Percentiles rank a stretch among this genome's conserved stretches.
These are phyloP conservation scores for Perdita meconis DNA, from an alignment of 2,888 invertebrate species.

Conservation along the genomic window DNA sequence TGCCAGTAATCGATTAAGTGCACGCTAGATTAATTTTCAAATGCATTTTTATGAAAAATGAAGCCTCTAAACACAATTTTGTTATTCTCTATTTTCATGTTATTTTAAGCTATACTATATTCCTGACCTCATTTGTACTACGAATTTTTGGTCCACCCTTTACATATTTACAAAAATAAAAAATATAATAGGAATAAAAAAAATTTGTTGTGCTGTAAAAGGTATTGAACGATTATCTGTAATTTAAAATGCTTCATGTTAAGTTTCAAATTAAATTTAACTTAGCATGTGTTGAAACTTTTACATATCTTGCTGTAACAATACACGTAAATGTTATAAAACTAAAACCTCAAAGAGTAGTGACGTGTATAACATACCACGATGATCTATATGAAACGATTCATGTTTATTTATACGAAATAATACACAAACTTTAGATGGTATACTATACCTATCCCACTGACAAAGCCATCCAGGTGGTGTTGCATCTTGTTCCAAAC, in stretches of 20 bases:
- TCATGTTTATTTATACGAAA: slow-evolving; percentile 56
- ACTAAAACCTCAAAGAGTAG: slow-evolving; percentile 37
- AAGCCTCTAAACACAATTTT: too few relatives aligned
- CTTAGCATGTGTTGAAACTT: slow-evolving; percentile 4
- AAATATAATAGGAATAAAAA: too few relatives aligned
- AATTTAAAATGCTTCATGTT: background rate
- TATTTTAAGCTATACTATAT: too few relatives aligned
- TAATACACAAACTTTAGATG: slow-evolving; percentile 69
- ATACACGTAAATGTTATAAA: slow-evolving; percentile 34
- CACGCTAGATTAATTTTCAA: too few relatives aligned
- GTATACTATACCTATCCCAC: slow-evolving; percentile 90
- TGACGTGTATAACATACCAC: slow-evolving; percentile 57
- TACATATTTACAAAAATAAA: too few relatives aligned
- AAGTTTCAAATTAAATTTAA: background rate
- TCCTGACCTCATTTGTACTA: too few relatives aligned
- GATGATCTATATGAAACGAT: slow-evolving; percentile 55
- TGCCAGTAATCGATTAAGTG: too few relatives aligned
- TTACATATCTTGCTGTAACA: slow-evolving; percentile 24
- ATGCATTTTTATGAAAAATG: too few relatives aligned
- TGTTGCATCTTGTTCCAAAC: slow-evolving; percentile 88
- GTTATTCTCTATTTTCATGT: too few relatives aligned
- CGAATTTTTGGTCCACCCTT: too few relatives aligned
- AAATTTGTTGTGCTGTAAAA: background rate
- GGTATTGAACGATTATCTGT: background rate
- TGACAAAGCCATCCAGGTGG: slow-evolving; percentile 89